Evolutionary conservation across 1,140 invertebrate genomes (phyloP), one percentile per base, ranked within the genome.

Genomic region (Drosophila takahashii): DNA sequence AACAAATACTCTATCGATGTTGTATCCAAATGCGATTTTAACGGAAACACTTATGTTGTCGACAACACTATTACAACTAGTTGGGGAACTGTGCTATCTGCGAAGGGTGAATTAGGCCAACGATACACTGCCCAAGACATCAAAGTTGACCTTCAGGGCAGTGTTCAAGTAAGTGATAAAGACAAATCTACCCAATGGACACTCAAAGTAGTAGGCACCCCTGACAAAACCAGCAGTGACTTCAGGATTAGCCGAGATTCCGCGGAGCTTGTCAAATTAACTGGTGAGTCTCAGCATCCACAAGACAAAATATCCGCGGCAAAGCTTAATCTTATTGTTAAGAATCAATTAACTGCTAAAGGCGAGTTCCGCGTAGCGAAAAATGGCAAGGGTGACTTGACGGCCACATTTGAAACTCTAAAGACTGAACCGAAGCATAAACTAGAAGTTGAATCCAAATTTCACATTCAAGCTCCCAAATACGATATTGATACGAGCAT

Each of bases 391-490:
- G 94, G 94, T n/a, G 93, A 94, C 39, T 92, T 94, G 8, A 81
- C 93, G 10, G 79, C 95, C 8, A 91, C 92, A 3, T 42, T 94
- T 36, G 92, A 94, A 36, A 93, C 94, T 84, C 92, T 92, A 89
- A 94, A 91, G 75, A 52, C 78, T 8, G 83, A 94, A 36, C 93
- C 94, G 7, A 95, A 95, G 73, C 90, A 91, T 16, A 91, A 87
- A n/a, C 92, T 96, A 34, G 95, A 95, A 80, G 92, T 93, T 10
- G 94, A 95, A 4, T 77, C 95, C 0, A 94, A 93, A 4, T 94
- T 96, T 58, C 92, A 93, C 0, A 93, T 94, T 0, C 92, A 93
- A 26, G 92, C 94, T 1, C 94, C 94, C 0, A 92, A 92, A 9
- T 95, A 94, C 73, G 94, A 94, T 37, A 93, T 94, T 0, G 94